Conservation (phyloP, 2,113 vertebrate genomes). For the Baryphthengus martii region DNA sequence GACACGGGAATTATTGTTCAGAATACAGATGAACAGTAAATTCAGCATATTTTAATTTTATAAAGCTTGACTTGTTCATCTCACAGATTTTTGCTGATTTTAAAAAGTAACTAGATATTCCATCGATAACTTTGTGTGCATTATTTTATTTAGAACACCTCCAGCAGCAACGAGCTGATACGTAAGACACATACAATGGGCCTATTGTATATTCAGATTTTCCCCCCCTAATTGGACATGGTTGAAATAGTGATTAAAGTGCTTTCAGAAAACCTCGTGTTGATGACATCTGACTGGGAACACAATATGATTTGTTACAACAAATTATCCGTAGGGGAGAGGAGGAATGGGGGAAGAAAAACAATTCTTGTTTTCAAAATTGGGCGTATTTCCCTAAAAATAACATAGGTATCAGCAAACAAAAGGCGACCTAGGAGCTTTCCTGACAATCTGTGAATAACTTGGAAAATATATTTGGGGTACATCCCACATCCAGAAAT, state of each 20-base stretch:
- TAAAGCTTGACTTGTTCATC: conserved; percentile 58
- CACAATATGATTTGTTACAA: conserved; percentile 22
- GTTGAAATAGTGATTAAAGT: conserved; percentile 44
- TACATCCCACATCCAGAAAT: neutral
- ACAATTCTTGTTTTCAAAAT: neutral
- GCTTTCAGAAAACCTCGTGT: conserved; percentile 3
- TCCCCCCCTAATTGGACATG: neutral
- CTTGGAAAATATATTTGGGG: neutral
- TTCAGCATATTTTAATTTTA: conserved; percentile 67
- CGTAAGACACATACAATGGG: neutral
- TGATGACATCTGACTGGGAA: conserved; percentile 40
- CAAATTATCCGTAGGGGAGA: neutral
- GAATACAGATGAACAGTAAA: conserved; percentile 57
- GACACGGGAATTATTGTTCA: conserved; percentile 56
- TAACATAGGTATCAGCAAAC: neutral
- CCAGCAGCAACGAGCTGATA: conserved; percentile 11
- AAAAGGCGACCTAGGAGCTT: neutral
- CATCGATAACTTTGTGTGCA: conserved; percentile 43
- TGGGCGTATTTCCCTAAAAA: neutral
- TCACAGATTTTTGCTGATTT: conserved; percentile 52
- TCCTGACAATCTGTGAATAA: neutral
- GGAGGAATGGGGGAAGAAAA: neutral
- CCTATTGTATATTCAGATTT: neutral
- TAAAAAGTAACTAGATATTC: conserved; percentile 63
- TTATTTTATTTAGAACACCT: conserved; percentile 56